Evolutionary conservation across 2,888 invertebrate species (phyloP), one percentile per base, ranked within the genome.

Genomic region (Ectemnius continuus): DNA sequence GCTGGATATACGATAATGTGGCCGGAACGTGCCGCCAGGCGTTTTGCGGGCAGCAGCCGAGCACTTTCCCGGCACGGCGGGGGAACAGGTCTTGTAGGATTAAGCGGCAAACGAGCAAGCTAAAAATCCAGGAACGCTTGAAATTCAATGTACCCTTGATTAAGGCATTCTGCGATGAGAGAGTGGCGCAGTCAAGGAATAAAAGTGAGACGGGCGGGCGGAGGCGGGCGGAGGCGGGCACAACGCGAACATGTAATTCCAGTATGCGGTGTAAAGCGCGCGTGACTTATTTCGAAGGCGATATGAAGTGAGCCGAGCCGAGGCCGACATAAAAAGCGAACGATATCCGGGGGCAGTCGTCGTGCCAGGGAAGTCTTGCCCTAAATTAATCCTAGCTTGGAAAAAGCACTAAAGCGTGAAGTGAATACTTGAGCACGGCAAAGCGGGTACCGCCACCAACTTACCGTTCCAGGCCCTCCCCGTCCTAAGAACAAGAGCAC

Each of bases 1-100:
- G 65, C 69, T 64, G 65, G 75, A 74, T 75, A 66, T 45, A 23
- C 75, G 75, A 74, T 75, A 75, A 75, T 75, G 61, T 68, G 26
- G 18, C 56, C 61, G 60, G 69, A 74, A 70, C 62, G 64, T 65
- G 47, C 62, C 62, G 60, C 65, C 57, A 18, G 64, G 16, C 58
- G 46, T 59, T 74, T 69, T 52, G 26, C 59, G 23, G 61, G 20
- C 11, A 0, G 26, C 59, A 18, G 61, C 36, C 11, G 0, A 36
- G 68, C 46, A 18, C 58, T 75, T 74, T 62, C 36, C 57, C 61
- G 52, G 36, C 36, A 5, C 61, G 52, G 36, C 36, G 6, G 4
- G 65, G 68, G 65, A 69, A 74, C 74, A 61, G 64, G 58, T 68
- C 67, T 73, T 58, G 68, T 68, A 20, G 61, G 64, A 73, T 36